Evolutionary conservation across 2,797 vertebrate genomes (phyloP), one percentile per base, ranked within the genome.

Genomic region (Sebastes glaucus): DNA sequence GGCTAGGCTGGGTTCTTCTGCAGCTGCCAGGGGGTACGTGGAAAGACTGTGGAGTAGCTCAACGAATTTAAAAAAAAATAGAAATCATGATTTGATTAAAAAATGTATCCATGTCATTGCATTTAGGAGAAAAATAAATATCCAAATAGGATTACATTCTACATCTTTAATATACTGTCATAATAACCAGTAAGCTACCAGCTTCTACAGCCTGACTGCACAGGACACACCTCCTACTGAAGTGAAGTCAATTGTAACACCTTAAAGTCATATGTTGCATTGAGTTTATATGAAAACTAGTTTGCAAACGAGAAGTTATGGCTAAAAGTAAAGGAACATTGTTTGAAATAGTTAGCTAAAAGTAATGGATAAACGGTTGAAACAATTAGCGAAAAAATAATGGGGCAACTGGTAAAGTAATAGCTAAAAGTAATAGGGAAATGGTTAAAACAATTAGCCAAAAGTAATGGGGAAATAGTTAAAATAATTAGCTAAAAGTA

Each of bases 11-110:
- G 33, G 38, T 18, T 62, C 35, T 33, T 35, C 60, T 62, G 66
- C 32, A 63, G 80, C 64, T 80, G 82, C 74, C 16, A 4, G 18
- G 32, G 38, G 32, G 35, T 20, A 32, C 2, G 4, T n/a, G 67
- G 56, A 64, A 20, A 42, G 0, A 60, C 2, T 52, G 32, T 38
- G 16, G 52, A 46, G 20, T 6, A n/a, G 18, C 18, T n/a, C 18
- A n/a, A 32, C 10, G 0, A 25, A 55, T 30, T 25, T 30, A 6
- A 3, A 1, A 25, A 30, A 20, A 76, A 52, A 57, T 5, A 8
- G 5, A 27, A 38, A 57, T 30, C 5, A 22, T 42, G 32, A 52
- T 63, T 71, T 28, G 10, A 33, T 75, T 14, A 8, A 33, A 76
- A 46, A 23, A 30, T n/a, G 1, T 25, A 14, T 46, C 3, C 13